Base-by-base conservation (phyloP, 1,140 invertebrate genomes). In the Eufriesea mexicana region DNA sequence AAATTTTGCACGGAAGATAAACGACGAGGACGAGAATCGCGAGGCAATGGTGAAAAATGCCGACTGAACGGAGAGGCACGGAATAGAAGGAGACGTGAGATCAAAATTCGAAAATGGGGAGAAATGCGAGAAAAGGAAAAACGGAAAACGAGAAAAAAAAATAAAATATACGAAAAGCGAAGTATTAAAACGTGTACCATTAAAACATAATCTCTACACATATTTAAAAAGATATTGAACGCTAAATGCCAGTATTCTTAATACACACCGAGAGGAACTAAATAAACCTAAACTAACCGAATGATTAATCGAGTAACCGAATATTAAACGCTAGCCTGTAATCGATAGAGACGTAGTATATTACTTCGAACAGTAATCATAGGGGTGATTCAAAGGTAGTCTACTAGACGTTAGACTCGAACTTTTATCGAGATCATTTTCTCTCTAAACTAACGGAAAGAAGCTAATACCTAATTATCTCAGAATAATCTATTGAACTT, bases 161-260 rank as follows among this genome's bases (percentile, higher is more conserved):
- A 59, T 51, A 70, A 79, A 51, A 51, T 14, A 14, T 51, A 2
- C 12, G n/a, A 55, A 83, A 73, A 79, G 82, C 67, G 84, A 90
- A 90, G 85, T 91, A 93, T 92, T 92, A 85, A n/a, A 75, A 75
- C 70, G 87, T 93, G 89, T 94, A 93, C 90, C 87, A 89, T 86
- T 94, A 93, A 74, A 94, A 92, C 88, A 92, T 93, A 92, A 92
- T 92, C 88, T 92, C 54, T 45, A 93, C 92, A 93, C 89, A 93
- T 94, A 94, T 92, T 93, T 93, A 94, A 93, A 94, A 89, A 20
- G 20, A 23, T 92, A 93, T 92, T 91, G 89, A 94, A 93, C 88
- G 90, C 89, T 93, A 93, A 94, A 93, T 25, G 91, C 91, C 90
- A 88, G 59, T 94, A 92, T 91, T 93, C 91, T 89, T 93, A 93